Conservation (phyloP, 2,797 vertebrate genomes). For the Vespertilio murinus region DNA sequence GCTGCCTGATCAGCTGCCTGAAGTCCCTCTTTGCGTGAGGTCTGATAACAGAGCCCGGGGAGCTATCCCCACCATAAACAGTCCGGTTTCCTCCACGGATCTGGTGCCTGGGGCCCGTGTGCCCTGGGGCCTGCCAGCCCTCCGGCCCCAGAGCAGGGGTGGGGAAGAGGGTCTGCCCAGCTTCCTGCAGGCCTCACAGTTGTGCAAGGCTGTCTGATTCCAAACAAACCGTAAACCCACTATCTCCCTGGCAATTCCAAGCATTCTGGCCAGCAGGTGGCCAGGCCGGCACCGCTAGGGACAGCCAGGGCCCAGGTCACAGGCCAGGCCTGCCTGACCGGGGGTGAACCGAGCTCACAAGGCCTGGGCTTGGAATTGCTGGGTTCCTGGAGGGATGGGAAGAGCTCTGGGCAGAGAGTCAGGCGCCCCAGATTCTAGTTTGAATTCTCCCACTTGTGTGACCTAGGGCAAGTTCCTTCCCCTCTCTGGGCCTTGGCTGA, state of each 20-base stretch:
- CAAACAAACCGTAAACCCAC: conserved; percentile 56
- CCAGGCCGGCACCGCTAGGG: background rate
- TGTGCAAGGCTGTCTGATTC: conserved; percentile 32
- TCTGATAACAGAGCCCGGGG: conserved; percentile 55
- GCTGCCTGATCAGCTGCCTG: background rate
- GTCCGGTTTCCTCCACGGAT: background rate
- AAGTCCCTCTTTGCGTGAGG: background rate
- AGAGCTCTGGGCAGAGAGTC: background rate
- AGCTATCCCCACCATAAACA: conserved; percentile 57
- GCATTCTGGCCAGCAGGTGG: conserved; percentile 70
- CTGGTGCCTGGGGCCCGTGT: background rate
- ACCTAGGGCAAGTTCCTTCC: background rate
- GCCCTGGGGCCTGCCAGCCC: background rate
- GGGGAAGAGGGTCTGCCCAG: background rate
- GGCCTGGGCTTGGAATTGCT: background rate
- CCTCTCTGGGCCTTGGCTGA: background rate
- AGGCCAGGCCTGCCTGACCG: background rate
- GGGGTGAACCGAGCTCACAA: background rate
- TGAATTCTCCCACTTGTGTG: background rate
- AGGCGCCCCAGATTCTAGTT: background rate
- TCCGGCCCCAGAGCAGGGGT: conserved; percentile 15
- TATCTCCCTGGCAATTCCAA: conserved; percentile 56
- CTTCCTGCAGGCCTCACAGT: conserved; percentile 6
- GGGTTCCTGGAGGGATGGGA: background rate
- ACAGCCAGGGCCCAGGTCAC: background rate